Conservation (phyloP, 2,113 vertebrate species). For the Elephantulus edwardii region DNA sequence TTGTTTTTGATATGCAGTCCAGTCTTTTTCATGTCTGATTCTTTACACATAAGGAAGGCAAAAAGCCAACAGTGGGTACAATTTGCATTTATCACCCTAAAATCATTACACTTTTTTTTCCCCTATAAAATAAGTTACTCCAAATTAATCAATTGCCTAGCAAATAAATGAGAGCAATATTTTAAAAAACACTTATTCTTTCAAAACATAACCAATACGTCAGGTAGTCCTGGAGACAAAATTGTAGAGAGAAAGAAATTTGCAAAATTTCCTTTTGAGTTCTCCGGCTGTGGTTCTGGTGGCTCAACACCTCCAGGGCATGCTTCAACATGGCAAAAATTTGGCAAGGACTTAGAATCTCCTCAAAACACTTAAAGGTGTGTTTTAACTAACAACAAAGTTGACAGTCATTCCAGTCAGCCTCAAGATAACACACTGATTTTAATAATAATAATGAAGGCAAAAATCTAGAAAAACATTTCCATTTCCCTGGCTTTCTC, state of each 20-base stretch:
- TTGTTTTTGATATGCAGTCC: not conserved
- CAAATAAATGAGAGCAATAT: not conserved
- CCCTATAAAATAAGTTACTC: not conserved
- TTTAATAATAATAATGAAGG: conserved; percentile 2
- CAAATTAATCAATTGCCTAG: not conserved
- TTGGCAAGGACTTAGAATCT: conserved; percentile 57
- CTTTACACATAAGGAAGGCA: not conserved
- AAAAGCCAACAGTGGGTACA: not conserved
- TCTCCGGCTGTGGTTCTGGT: conserved; percentile 32
- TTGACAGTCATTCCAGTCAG: conserved; percentile 29
- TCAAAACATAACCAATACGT: not conserved
- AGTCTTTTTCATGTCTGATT: not conserved
- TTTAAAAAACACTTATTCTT: not conserved
- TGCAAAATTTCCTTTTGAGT: conserved; percentile 27
- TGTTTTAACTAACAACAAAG: conserved; percentile 63
- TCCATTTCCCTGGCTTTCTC: not conserved
- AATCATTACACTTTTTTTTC: conserved; percentile 17
- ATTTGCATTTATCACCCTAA: conserved; percentile 13
- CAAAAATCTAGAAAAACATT: conserved; percentile 18
- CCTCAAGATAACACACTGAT: conserved; percentile 25
- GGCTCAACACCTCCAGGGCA: conserved; percentile 41
- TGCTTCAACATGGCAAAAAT: conserved; percentile 44
- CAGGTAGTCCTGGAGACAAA: not conserved
- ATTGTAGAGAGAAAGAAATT: conserved; percentile 22
- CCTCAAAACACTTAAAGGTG: conserved; percentile 69